Base-by-base conservation (phyloP, 2,888 invertebrate genomes). In the Cephus sareptanus region DNA sequence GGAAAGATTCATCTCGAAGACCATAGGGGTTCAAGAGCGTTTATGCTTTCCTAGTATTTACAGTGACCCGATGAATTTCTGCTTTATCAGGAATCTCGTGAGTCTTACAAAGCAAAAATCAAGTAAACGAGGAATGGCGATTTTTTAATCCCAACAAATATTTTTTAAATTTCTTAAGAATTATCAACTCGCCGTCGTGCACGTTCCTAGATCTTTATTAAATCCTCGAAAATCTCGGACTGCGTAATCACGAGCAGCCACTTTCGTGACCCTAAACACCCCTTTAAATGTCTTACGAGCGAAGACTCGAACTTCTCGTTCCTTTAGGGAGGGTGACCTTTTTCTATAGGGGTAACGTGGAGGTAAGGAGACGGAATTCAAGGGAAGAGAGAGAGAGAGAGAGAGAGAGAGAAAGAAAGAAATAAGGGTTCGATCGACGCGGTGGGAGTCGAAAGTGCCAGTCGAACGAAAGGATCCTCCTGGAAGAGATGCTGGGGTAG, bases 171-270 rank as follows among this genome's bases (percentile, higher is more conserved):
- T 37, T 37, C 13, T 4, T 13, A 37, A 37, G 0, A 37, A 37
- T 37, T 13, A 0, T 3, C 11, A 13, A 37, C 12, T 37, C 12
- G 12, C 12, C 12, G 3, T 35, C 35, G 3, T 35, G 3, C 6
- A 69, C n/a, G 23, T n/a, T 69, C 69, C 69, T 11, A 30, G 70
- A 70, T 74, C 13, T 74, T 34, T n/a, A 34, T 74, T 70, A 74
- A 74, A 74, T 74, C 34, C 74, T 23, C 15, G 31, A 33, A 34
- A 34, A 74, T 80, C 80, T 80, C 75, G 69, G 80, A 80, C 80
- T 83, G 80, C 76, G 80, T 80, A 80, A 83, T 82, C 81, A 79
- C 80, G 77, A 75, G 70, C 73, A 76, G 75, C 77, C 79, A 76
- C 75, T 78, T 81, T 76, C 79, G 70, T 11, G 15, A 70, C 70